phyloP scores from a whole-genome alignment of 2,888 invertebrate species.

The Netelia fuscicornis region DNA sequence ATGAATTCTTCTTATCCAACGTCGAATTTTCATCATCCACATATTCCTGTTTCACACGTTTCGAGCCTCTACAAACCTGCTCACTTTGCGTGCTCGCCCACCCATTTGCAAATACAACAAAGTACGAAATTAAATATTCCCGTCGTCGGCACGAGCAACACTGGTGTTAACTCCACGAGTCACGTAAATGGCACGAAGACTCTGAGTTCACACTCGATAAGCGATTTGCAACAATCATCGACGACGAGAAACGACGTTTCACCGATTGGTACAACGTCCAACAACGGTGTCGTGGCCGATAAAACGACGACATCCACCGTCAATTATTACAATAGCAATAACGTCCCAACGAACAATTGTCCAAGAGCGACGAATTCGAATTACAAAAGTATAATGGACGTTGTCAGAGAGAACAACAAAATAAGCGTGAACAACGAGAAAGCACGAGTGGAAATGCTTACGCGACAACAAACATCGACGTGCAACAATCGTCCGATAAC shows the following conservation, averaged over 20 bases:
- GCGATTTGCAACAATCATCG: constrained; percentile 63
- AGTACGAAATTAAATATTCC: constrained; percentile 65
- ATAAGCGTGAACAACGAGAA: constrained; percentile 73
- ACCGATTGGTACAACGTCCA: constrained; percentile 43
- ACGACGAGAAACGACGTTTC: constrained; percentile 67
- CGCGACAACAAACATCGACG: constrained; percentile 71
- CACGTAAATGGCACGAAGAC: constrained; percentile 61
- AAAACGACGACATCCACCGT: constrained; percentile 70
- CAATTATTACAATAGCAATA: constrained; percentile 71
- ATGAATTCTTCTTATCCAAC: constrained; percentile 74
- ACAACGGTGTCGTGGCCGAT: constrained; percentile 62
- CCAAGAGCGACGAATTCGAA: constrained; percentile 61
- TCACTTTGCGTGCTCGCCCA: constrained; percentile 74
- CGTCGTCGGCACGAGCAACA: constrained; percentile 63
- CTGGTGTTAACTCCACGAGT: constrained; percentile 43
- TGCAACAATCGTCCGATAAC: constrained; percentile 43
- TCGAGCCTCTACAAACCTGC: constrained; percentile 79
- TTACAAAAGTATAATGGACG: constrained; percentile 70
- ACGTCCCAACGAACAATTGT: constrained; percentile 44
- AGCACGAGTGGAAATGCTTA: constrained; percentile 65
- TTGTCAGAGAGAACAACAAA: constrained; percentile 72
- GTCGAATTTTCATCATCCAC: constrained; percentile 79
- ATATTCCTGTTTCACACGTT: constrained; percentile 78
- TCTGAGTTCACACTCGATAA: constrained; percentile 56
- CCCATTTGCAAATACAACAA: constrained; percentile 69